phyloP scores from a whole-genome alignment of 1,140 invertebrate genomes.

The Parasteatoda tepidariorum region DNA sequence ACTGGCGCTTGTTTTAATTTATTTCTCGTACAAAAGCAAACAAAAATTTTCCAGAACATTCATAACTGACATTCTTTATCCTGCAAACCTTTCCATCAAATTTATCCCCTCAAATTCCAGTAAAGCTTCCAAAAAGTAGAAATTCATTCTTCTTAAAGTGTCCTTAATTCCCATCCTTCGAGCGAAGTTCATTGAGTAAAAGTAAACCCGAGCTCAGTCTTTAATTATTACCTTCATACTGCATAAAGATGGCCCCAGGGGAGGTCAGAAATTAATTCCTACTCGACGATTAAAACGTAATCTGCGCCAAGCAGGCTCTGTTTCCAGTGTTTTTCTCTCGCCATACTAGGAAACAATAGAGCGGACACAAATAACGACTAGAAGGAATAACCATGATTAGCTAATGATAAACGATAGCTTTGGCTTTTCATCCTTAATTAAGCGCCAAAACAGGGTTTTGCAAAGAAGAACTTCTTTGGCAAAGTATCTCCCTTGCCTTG shows the following conservation, averaged over 20 bases:
- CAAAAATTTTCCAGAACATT: neutral
- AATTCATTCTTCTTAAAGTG: neutral
- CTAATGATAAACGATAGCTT: slow-evolving; percentile 59
- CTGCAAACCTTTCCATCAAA: neutral
- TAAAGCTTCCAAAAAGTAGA: neutral
- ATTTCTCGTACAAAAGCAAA: neutral
- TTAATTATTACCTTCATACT: slow-evolving; percentile 35
- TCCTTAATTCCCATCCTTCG: neutral
- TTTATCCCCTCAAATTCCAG: neutral
- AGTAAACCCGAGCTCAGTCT: neutral
- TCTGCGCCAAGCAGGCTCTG: slow-evolving; percentile 41
- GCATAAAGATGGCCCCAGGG: neutral
- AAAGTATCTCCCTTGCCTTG: slow-evolving; percentile 4
- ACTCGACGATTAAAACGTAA: slow-evolving; percentile 51
- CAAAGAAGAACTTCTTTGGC: slow-evolving; percentile 33
- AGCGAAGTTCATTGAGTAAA: no score
- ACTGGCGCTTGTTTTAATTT: no score
- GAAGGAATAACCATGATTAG: slow-evolving; percentile 43
- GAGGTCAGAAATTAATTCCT: slow-evolving; percentile 53
- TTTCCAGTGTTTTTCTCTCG: slow-evolving; percentile 19
- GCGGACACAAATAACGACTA: slow-evolving; percentile 40
- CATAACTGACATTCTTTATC: neutral
- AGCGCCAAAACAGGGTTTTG: slow-evolving; percentile 24
- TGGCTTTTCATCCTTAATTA: slow-evolving; percentile 58
- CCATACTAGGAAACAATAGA: slow-evolving; percentile 24